Percentiles rank a stretch among this genome's conserved stretches.
Evolutionary conservation across 1,140 invertebrate species (phyloP).

Genomic region (Magallana ariakensis): DNA sequence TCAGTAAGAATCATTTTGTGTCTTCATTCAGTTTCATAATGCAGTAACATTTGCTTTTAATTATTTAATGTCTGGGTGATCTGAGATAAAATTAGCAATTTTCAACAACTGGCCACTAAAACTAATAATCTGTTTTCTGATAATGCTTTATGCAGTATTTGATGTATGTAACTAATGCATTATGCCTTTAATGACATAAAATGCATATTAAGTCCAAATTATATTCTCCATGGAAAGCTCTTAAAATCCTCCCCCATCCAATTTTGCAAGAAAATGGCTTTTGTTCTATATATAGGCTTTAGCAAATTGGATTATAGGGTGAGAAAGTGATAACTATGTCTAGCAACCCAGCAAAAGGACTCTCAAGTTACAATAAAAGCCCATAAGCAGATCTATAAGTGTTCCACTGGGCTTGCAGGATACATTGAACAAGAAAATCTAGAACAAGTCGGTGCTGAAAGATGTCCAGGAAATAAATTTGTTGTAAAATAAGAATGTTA

Average conservation of each 20-base stretch:
- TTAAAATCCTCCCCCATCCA: not conserved
- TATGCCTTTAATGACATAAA: no score
- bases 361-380: not conserved
- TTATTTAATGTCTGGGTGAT: no score
- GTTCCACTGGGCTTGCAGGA: not conserved
- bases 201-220: no score
- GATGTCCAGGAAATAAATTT: not conserved
- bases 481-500: not conserved
- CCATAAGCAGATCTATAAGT: not conserved
- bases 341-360: constrained; percentile 2
- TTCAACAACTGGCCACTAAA: no score
- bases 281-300: not conserved
- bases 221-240: not conserved
- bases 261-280: not conserved
- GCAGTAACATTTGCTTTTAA: no score
- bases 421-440: not conserved
- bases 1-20: no score
- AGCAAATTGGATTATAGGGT: not conserved
- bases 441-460: not conserved
- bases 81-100: no score
- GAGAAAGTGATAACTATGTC: not conserved
- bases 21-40: no score
- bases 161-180: no score
- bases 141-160: no score
- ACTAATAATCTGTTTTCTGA: no score